Evolutionary conservation across 2,888 invertebrate species (phyloP), one percentile per base, ranked within the genome.

Genomic region (Criorhina ranunculi): DNA sequence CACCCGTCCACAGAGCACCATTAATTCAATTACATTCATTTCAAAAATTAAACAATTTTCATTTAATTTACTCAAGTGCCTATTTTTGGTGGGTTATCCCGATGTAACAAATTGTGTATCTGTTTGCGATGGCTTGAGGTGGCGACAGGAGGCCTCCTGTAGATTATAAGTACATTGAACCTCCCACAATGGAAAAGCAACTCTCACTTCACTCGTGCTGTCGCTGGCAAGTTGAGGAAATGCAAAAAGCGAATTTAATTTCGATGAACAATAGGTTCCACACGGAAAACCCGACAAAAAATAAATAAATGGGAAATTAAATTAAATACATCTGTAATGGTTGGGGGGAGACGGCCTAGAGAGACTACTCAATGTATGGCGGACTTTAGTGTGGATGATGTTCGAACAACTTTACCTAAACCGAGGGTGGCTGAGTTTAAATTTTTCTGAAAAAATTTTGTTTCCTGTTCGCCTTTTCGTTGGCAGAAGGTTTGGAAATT

Each of bases 1-100:
- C 4, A 4, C n/a, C 12, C 51, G 0, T 19, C 15, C 31, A 12
- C 57, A 40, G 44, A 57, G 64, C 79, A 57, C 85, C 85, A 80
- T 85, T 85, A 80, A 85, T 85, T 85, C 80, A 80, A 85, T 85
- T 80, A 85, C 80, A 75, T 79, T 80, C 75, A 70, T 85, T 80
- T 85, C 75, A 85, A 75, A 85, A 80, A 85, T 80, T 85, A 85
- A 85, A 85, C 80, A 85, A 85, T 85, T 85, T 85, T 80, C 80
- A 85, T 85, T 85, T 85, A 85, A 85, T 85, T 85, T 85, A 85
- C 80, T 80, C 85, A 85, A 85, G 85, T 85, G 80, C 70, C 85
- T 70, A 75, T 85, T 85, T n/a, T 85, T 40, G 75, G 64, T 70
- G 69, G 53, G 75, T 55, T 70, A 75, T 66, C 78, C 72, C 35